phyloP scores from a whole-genome alignment of 2,113 vertebrate genomes.

The Alligator mississippiensis region DNA sequence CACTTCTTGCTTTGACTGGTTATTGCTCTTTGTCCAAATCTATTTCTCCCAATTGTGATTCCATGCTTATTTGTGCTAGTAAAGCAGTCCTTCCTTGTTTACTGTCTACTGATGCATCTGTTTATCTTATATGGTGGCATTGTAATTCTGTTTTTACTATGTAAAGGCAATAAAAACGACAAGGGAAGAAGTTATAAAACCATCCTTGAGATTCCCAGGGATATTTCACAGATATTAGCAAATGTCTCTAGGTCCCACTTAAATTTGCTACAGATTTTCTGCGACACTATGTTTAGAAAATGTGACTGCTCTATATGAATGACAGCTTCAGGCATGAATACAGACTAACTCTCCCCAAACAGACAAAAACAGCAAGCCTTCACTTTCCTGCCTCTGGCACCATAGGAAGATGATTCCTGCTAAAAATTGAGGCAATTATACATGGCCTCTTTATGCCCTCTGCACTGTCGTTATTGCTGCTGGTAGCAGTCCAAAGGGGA shows the following conservation, averaged over 20 bases:
- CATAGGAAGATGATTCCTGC: neutral
- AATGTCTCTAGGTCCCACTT: neutral
- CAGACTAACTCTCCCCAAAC: neutral
- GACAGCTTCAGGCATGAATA: neutral
- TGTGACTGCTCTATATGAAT: neutral
- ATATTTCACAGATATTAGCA: constrained; percentile 9
- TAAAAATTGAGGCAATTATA: neutral
- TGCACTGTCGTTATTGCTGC: accelerated
- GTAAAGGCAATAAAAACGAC: neutral
- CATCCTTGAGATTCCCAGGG: neutral
- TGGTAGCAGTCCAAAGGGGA: accelerated
- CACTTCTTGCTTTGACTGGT: neutral
- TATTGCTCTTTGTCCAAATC: neutral
- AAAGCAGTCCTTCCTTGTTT: neutral
- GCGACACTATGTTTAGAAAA: neutral
- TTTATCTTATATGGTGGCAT: neutral
- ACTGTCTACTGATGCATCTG: neutral
- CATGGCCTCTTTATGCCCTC: accelerated
- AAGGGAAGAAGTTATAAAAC: neutral
- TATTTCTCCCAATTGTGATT: neutral
- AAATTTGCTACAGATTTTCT: neutral
- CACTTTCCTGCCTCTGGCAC: neutral
- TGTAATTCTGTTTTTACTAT: neutral
- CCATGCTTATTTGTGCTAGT: neutral
- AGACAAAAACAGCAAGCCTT: neutral